Evolutionary conservation across 1,140 invertebrate species (phyloP), one percentile per base, ranked within the genome.

Genomic region (Cotesia glomerata): DNA sequence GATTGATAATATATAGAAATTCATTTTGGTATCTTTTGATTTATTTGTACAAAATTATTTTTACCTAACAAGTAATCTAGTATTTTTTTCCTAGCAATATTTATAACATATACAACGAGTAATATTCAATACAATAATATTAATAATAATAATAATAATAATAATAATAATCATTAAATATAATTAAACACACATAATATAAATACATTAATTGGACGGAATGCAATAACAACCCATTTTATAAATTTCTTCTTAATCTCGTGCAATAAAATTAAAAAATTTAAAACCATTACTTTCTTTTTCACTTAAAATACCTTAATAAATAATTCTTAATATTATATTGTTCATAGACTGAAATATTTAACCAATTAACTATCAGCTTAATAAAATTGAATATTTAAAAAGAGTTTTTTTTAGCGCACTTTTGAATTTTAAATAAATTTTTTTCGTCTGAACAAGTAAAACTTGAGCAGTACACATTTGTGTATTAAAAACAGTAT

Each of bases 1-100:
- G 0, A 54, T 54, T 4, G n/a, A 14, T 16, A 13, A 16, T 16
- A 14, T 14, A 14, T n/a, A 14, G 0, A 9, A 4, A n/a, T 67
- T 67, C 35, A 54, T 54, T 67, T 67, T 54, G 65, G 51, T 67
- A 67, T 67, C 49, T 36, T 67, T 56, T 56, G 65, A 54, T 54
- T 67, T 81, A 81, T 81, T 79, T 77, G 78, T 83, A 83, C 78
- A 80, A 82, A 82, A 80, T 73, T 78, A 74, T 75, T 71, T 68
- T 78, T 49, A 77, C 68, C 70, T 77, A 77, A 73, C 52, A 34
- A 63, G 16, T 73, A 64, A 35, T 66, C 49, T 74, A 59, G 68
- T 63, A 69, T 69, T 61, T 66, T 66, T 61, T 69, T 58, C 69
- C 74, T 75, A 76, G 49, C 64, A 76, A 77, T 76, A 77, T 65